These are phyloP conservation scores for Philonicus albiceps DNA, from an alignment of 2,888 invertebrate genomes.

Conservation along the genomic window DNA sequence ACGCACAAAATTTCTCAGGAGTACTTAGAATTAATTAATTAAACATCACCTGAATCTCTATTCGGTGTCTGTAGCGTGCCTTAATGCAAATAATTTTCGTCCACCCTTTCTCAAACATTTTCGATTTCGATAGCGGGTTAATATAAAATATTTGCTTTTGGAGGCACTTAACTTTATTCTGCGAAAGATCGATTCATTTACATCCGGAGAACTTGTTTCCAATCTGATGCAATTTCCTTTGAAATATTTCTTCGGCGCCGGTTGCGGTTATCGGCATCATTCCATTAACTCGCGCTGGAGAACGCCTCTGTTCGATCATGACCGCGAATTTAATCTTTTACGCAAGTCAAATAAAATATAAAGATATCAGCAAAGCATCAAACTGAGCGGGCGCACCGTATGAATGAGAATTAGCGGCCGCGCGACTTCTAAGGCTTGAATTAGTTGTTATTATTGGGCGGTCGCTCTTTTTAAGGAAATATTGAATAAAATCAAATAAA, in stretches of 20 bases:
- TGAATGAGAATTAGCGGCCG: background rate
- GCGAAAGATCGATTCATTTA: background rate
- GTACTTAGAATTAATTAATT: background rate
- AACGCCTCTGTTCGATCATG: conserved; percentile 12
- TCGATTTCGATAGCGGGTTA: background rate
- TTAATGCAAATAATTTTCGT: background rate
- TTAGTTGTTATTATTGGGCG: background rate
- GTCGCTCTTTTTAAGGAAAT: background rate
- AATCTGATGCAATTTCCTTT: background rate
- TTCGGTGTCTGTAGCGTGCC: background rate
- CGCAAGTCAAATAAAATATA: background rate
- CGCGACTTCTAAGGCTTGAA: background rate
- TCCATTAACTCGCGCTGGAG: background rate
- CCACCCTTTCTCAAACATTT: background rate
- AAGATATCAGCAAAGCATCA: background rate
- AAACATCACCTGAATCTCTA: background rate
- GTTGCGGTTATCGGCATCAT: background rate
- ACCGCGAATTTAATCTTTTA: background rate
- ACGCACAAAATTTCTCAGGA: background rate
- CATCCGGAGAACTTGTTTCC: background rate
- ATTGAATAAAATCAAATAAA: background rate
- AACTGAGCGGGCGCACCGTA: background rate
- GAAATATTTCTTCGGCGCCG: background rate
- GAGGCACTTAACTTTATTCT: background rate
- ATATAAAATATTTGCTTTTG: background rate